A percentile compares a stretch with the other conserved stretches of the same genome.
phyloP scores from a whole-genome alignment of 1,140 invertebrate genomes.

The Formica exsecta region DNA sequence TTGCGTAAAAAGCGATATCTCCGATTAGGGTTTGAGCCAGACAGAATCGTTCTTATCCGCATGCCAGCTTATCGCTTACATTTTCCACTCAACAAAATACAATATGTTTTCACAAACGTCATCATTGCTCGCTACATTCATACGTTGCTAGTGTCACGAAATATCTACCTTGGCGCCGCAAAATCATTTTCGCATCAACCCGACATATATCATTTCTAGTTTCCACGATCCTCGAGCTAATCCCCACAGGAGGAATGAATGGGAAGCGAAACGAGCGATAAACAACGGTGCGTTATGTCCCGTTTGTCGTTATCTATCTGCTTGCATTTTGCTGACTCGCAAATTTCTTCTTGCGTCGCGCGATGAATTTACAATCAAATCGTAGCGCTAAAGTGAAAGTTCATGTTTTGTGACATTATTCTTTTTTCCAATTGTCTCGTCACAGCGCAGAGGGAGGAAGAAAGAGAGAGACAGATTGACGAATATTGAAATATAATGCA shows the following conservation, averaged over 20 bases:
- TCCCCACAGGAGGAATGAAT: slow-evolving; percentile 63
- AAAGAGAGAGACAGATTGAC: slow-evolving; percentile 43
- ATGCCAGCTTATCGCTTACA: slow-evolving; percentile 21
- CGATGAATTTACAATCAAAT: slow-evolving; percentile 58
- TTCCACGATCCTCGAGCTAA: slow-evolving; percentile 49
- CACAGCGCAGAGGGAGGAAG: slow-evolving; percentile 22
- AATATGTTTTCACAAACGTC: slow-evolving; percentile 8
- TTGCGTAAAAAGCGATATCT: slow-evolving; percentile 14
- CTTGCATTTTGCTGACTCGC: slow-evolving; percentile 76
- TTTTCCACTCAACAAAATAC: slow-evolving; percentile 11
- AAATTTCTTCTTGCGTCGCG: slow-evolving; percentile 52
- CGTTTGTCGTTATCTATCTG: slow-evolving; percentile 77
- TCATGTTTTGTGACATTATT: slow-evolving; percentile 52
- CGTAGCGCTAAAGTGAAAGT: slow-evolving; percentile 70
- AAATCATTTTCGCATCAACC: slow-evolving; percentile 23
- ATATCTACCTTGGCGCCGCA: slow-evolving; percentile 22
- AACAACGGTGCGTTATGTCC: slow-evolving; percentile 79
- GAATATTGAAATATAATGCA: slow-evolving; percentile 59
- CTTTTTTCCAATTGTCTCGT: slow-evolving; percentile 74
- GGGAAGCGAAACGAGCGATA: slow-evolving; percentile 72
- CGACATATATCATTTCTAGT: slow-evolving; percentile 33
- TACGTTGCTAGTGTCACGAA: slow-evolving; percentile 27
- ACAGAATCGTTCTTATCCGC: background rate
- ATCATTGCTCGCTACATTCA: background rate
- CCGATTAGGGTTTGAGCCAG: background rate